Evolutionary conservation across 2,888 invertebrate species (phyloP), one percentile per base, ranked within the genome.

Genomic region (Endomychus coccineus): DNA sequence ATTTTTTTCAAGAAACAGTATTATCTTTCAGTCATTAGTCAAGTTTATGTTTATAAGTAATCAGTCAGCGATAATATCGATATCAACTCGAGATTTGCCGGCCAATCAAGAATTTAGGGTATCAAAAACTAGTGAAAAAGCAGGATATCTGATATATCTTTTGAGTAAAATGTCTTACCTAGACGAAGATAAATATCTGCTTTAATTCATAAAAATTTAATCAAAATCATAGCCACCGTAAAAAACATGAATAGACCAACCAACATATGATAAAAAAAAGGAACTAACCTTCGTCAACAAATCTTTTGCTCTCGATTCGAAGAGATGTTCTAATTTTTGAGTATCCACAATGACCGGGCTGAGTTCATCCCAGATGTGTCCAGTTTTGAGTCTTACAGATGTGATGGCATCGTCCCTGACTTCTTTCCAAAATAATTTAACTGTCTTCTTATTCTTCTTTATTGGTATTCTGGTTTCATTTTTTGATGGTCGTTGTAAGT

Each of bases 381-480:
- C 76, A 28, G 68, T 65, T 50, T 71, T 69, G 31, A 71, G 52
- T 55, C 70, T 71, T 9, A 64, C 56, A 29, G 81, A 69, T 43
- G 78, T 78, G 19, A 80, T 69, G 1, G 80, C 79, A 57, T 81
- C 80, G 47, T 88, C 89, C 49, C 86, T 77, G 4, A 90, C 86
- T 67, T 97, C 94, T 59, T 88, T 88, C 98, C 98, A 99, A 66
- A 98, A 98, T 33, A 98, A 71, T 67, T 95, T 95, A 9, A 98
- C 87, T 14, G 97, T 97, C 64, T 96, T 92, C 68, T 95, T 95
- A 59, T 83, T 91, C 61, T 91, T 91, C 61, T 80, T 84, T 23
- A 78, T 73, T 1, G 66, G 77, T 62, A 43, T 71, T 63, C 57
- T 69, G 58, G 54, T 71, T 38, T 67, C 61, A 15, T 47, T 45